Base-by-base conservation (phyloP, 2,888 invertebrate genomes). In the Heliconius charithonia region DNA sequence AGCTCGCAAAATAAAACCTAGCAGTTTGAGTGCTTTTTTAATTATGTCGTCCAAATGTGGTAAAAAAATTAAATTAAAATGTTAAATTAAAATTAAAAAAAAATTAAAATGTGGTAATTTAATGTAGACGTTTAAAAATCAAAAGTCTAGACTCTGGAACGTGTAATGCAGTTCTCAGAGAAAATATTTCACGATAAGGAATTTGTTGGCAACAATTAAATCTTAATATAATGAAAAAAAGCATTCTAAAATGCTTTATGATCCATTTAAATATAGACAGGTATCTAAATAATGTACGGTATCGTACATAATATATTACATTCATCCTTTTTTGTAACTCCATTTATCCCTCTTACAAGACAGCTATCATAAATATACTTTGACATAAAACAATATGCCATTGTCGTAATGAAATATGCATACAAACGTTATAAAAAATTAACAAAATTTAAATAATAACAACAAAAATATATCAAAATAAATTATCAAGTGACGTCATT, bases 401-500 rank as follows among this genome's bases (percentile, higher is more conserved):
- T 45, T 69, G 25, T 27, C 41, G 25, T 16, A 41, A 41, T 69
- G 9, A 69, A 67, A 67, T 25, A 69, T 25, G 19, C 2, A n/a
- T 67, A 69, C 45, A 69, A 45, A 25, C 41, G 16, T 67, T 69
- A 25, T 7, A 69, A 45, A 16, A 45, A 16, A 19, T 41, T 45
- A 69, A 41, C 7, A 12, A 69, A 69, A 45, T 69, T 69, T 69
- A 69, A 25, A 45, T 69, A 45, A 69, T 41, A 69, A 13, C 41
- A 25, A 41, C 9, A 69, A 2, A 67, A 51, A 51, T 70, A 77
- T 19, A 27, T 16, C 12, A 32, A 16, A 22, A 37, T 56, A 72
- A 77, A 77, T 72, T 77, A 71, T 51, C 72, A 72, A 66, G 77
- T 77, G 51, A 25, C 13, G 13, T 32, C 16, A 37, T n/a, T 32